Base-by-base conservation (phyloP, 2,113 vertebrate species). In the Ameiurus melas region DNA sequence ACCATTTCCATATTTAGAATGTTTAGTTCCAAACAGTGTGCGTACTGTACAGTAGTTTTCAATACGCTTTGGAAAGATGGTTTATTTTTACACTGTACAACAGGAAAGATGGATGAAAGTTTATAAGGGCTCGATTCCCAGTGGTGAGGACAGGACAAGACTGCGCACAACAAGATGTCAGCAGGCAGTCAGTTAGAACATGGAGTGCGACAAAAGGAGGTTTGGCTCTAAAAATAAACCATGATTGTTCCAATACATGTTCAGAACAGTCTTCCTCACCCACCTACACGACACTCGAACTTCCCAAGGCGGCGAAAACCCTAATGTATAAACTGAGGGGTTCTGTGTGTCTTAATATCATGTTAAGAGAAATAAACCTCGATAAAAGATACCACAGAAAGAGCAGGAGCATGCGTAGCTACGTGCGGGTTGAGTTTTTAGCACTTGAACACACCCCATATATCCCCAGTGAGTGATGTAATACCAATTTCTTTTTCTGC, bases 181-280 rank as follows among this genome's bases (percentile, higher is more conserved):
- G 89, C 83, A 71, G 87, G 60, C 80, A 80, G 77, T 77, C 89
- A 79, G 80, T 51, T 17, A 68, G 33, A 43, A 91, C 71, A 81
- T 33, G 66, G 39, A 33, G 85, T 80, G 62, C 64, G 33, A 86
- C 90, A 86, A 88, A 86, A 89, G 68, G 47, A 64, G 86, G 12
- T 66, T 53, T 53, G 75, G 16, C 58, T 84, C 84, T 88, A 88
- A 85, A 91, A 91, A 91, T 89, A 89, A 85, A 80, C 73, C 19
- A 5, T 55, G 64, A 75, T 80, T 91, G 86, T 91, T 87, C 78
- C 22, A 13, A 17, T 53, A 47, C 27, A 20, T 83, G 66, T 83
- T 64, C 70, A 78, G 70, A 79, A 66, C 79, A 89, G 68, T 85
- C 75, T 77, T 4, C 7, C 82, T 89, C 85, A 43, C 33, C 83